Evolutionary conservation across 2,797 vertebrate genomes (phyloP).

Genomic region (Yasuhikotakia modesta): DNA sequence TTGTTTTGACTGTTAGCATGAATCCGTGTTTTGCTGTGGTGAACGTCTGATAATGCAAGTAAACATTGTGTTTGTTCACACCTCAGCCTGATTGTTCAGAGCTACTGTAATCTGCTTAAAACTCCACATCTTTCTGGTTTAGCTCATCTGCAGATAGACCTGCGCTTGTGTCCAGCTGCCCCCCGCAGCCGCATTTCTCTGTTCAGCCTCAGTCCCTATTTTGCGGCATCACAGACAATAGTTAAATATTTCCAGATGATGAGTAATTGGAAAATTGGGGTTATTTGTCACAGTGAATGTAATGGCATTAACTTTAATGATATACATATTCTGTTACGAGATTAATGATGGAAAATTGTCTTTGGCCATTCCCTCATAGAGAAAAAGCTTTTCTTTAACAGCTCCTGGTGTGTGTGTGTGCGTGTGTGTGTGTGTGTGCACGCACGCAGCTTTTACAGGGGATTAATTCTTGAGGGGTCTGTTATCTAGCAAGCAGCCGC

Average conservation of each 20-base stretch:
- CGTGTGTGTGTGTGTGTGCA: constrained; percentile 47
- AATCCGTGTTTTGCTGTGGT: constrained; percentile 19
- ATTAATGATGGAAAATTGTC: constrained; percentile 47
- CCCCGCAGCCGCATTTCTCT: constrained; percentile 5
- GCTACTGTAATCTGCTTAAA: constrained; percentile 51
- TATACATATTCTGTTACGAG: constrained; percentile 35
- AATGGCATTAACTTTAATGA: constrained; percentile 54
- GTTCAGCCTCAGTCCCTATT: constrained; percentile 24
- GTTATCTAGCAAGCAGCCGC: constrained; percentile 54
- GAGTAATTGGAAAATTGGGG: constrained; percentile 47
- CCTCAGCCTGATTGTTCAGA: constrained; percentile 43
- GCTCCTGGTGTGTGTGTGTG: constrained; percentile 53
- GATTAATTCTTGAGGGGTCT: constrained; percentile 60
- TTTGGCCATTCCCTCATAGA: constrained; percentile 32
- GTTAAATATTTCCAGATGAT: constrained; percentile 53
- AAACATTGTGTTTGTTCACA: constrained; percentile 46
- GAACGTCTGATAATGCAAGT: constrained; percentile 25
- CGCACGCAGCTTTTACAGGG: constrained; percentile 35
- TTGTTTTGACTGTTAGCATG: constrained; percentile 19
- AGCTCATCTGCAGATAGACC: constrained; percentile 25
- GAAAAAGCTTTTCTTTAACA: constrained; percentile 24
- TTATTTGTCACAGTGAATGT: constrained; percentile 39
- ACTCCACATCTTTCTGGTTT: constrained; percentile 47
- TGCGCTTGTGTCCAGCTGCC: background rate
- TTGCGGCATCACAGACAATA: constrained; percentile 34